These are phyloP conservation scores for Molorchus minor DNA, from an alignment of 2,888 invertebrate species.

Conservation along the genomic window DNA sequence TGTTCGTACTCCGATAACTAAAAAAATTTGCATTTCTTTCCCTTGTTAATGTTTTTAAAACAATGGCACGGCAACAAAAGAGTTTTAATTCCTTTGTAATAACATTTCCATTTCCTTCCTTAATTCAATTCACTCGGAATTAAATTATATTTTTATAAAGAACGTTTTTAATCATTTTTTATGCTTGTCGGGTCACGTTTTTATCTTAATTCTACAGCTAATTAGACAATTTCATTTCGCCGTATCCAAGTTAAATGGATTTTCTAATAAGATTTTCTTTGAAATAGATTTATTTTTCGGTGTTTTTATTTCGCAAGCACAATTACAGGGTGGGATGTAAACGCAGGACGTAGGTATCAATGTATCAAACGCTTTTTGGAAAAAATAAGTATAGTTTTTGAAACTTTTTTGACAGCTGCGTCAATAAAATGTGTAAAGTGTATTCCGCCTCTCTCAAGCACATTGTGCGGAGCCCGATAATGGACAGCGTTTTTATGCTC, in stretches of 20 bases:
- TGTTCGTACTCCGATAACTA: slow-evolving; percentile 41
- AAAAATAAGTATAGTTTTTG: too few relatives aligned
- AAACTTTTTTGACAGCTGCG: too few relatives aligned
- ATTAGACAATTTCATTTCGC: slow-evolving; percentile 24
- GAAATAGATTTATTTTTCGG: slow-evolving; percentile 15
- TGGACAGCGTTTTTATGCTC: too few relatives aligned
- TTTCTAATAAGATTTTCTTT: slow-evolving; percentile 20
- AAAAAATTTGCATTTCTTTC: slow-evolving; percentile 51
- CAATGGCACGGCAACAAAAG: slow-evolving; percentile 43
- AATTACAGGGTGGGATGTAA: too few relatives aligned
- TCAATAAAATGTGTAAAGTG: too few relatives aligned
- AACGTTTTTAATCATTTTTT: slow-evolving; percentile 20
- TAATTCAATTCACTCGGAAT: slow-evolving; percentile 13
- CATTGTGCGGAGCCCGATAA: too few relatives aligned
- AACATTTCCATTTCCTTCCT: slow-evolving; percentile 34
- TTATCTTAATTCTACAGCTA: slow-evolving; percentile 25
- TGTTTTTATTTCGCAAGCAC: slow-evolving; percentile 8
- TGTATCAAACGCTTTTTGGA: too few relatives aligned
- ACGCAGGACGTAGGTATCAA: too few relatives aligned
- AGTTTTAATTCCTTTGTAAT: slow-evolving; percentile 43
- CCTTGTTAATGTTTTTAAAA: slow-evolving; percentile 49
- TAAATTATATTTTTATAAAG: slow-evolving; percentile 20
- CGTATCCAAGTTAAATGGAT: slow-evolving; percentile 20
- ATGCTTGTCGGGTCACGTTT: slow-evolving; percentile 9
- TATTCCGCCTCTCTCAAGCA: too few relatives aligned